Percentiles rank a stretch among this genome's conserved stretches.
phyloP scores from a whole-genome alignment of 2,888 invertebrate species.

The Brenthis hecate region DNA sequence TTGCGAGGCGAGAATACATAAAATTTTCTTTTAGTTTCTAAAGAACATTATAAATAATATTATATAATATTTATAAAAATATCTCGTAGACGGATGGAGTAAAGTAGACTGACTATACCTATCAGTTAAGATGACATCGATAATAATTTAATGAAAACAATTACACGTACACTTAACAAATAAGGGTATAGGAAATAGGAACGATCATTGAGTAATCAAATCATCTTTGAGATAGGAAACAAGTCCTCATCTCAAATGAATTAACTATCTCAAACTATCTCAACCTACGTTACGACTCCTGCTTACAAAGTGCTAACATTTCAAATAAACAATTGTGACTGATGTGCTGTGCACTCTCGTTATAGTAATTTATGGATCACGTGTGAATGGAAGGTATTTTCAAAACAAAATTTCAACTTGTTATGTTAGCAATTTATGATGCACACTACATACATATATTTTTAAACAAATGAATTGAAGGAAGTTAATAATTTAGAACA shows the following conservation, averaged over 20 bases:
- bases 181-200: no score
- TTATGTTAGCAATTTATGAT: background rate
- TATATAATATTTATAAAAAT: no score
- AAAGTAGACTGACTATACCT: no score
- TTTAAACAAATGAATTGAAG: background rate
- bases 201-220: background rate
- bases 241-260: background rate
- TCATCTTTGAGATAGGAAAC: constrained; percentile 7
- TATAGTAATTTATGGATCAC: constrained; percentile 5
- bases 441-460: background rate
- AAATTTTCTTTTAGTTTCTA: no score
- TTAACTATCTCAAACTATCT: constrained; percentile 12
- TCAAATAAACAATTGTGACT: constrained; percentile 24
- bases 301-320: constrained; percentile 17
- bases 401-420: constrained; percentile 6
- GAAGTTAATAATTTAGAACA: no score
- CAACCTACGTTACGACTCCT: background rate
- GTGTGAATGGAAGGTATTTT: background rate
- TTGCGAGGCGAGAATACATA: no score
- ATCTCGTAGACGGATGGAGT: no score
- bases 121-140: no score
- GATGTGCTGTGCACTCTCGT: constrained; percentile 16
- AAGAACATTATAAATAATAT: no score
- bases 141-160: no score
- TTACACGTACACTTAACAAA: no score